Conservation (phyloP, 2,888 invertebrate species). For the Germaria angustata region DNA sequence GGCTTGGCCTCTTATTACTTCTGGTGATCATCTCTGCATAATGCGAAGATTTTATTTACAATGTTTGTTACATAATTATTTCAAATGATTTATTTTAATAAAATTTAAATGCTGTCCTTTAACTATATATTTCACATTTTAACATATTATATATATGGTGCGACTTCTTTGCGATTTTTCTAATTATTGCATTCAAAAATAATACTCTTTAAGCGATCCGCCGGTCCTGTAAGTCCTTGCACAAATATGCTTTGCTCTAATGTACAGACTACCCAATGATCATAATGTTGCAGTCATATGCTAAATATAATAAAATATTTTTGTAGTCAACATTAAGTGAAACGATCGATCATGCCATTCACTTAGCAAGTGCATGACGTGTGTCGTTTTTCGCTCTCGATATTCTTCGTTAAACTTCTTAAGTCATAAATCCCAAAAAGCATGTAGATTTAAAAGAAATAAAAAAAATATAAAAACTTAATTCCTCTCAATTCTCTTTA, state of each 20-base stretch:
- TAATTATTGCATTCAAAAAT: too few relatives aligned
- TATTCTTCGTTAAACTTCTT: not conserved
- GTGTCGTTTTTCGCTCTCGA: constrained; percentile 16
- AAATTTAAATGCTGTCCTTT: too few relatives aligned
- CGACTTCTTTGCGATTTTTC: too few relatives aligned
- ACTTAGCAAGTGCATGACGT: constrained; percentile 61
- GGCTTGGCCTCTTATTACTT: too few relatives aligned
- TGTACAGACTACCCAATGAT: not conserved
- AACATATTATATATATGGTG: too few relatives aligned
- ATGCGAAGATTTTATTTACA: too few relatives aligned
- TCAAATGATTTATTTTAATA: too few relatives aligned
- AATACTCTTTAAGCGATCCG: too few relatives aligned
- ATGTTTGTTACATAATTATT: too few relatives aligned
- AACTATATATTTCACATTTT: too few relatives aligned
- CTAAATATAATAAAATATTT: constrained; percentile 36
- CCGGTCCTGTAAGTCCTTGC: too few relatives aligned
- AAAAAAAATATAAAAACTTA: constrained; percentile 14
- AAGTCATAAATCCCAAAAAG: constrained; percentile 32
- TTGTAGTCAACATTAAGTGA: constrained; percentile 39
- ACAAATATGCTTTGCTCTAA: not conserved
- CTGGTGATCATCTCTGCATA: too few relatives aligned
- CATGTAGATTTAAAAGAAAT: constrained; percentile 26
- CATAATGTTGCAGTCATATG: not conserved
- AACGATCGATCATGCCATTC: constrained; percentile 62
- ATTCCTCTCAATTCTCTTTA: not conserved